phyloP scores from a whole-genome alignment of 2,113 vertebrate species.

The Gavialis gangeticus region DNA sequence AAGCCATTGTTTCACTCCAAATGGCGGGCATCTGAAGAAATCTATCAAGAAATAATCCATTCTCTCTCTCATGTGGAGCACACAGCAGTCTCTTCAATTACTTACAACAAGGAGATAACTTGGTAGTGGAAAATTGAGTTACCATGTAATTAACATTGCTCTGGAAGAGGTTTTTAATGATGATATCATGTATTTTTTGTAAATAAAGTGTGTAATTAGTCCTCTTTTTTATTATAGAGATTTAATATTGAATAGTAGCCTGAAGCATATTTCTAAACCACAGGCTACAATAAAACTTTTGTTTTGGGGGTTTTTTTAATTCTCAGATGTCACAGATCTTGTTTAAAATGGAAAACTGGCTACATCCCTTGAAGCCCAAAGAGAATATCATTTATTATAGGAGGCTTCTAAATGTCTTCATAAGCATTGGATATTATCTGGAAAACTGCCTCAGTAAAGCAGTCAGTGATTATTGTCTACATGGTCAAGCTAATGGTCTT shows the following conservation, averaged over 20 bases:
- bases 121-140: conserved; percentile 54
- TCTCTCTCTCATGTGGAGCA: not conserved
- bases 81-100: not conserved
- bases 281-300: conserved; percentile 28
- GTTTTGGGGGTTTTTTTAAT: conserved; percentile 58
- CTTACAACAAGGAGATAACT: conserved; percentile 30
- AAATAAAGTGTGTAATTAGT: conserved; percentile 61
- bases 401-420: not conserved
- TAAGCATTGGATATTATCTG: conserved; percentile 47
- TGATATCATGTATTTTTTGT: conserved; percentile 58
- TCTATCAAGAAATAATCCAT: not conserved
- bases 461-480: conserved; percentile 37
- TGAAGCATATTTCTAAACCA: conserved; percentile 36
- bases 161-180: conserved; percentile 50
- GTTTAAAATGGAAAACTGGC: conserved; percentile 59
- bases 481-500: conserved; percentile 49
- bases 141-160: conserved; percentile 45
- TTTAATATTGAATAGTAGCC: conserved; percentile 59
- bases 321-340: conserved; percentile 37
- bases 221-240: conserved; percentile 38
- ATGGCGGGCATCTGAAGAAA: not conserved
- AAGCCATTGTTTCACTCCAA: not conserved
- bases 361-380: conserved; percentile 31
- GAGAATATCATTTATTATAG: conserved; percentile 40
- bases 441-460: conserved; percentile 35